phyloP scores from a whole-genome alignment of 1,140 invertebrate genomes.

The Sarcophaga bullata region DNA sequence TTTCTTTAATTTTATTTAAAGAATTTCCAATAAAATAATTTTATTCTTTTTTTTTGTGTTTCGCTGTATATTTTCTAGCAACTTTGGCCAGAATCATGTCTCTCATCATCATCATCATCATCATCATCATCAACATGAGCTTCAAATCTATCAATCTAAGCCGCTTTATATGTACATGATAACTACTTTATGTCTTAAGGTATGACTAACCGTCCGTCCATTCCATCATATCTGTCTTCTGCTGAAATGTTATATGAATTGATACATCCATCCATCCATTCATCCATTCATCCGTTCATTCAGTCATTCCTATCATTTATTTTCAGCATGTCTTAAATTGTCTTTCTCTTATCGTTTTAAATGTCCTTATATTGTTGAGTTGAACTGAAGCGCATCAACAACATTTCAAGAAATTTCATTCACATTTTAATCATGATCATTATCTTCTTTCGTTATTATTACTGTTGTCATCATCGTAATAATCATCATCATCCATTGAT shows the following conservation, averaged over 20 bases:
- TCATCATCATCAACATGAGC: no score
- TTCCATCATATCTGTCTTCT: background rate
- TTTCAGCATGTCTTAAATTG: background rate
- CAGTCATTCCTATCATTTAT: background rate
- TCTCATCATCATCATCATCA: background rate
- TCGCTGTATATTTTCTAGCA: no score
- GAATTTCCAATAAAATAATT: no score
- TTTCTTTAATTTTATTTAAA: no score
- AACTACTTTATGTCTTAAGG: background rate
- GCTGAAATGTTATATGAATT: no score
- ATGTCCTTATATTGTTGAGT: background rate
- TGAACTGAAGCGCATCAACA: background rate
- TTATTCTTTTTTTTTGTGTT: no score
- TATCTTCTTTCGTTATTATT: background rate
- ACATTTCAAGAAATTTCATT: background rate
- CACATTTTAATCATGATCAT: conserved; percentile 19
- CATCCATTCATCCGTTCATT: background rate
- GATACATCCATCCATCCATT: background rate
- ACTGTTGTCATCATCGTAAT: background rate
- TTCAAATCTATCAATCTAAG: background rate
- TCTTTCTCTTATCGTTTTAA: background rate
- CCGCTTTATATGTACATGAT: background rate
- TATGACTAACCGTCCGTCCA: background rate
- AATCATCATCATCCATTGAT: conserved; percentile 1
- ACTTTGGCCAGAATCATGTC: background rate